Conservation (phyloP, 2,113 vertebrate genomes). For the Puffinus mauretanicus region DNA sequence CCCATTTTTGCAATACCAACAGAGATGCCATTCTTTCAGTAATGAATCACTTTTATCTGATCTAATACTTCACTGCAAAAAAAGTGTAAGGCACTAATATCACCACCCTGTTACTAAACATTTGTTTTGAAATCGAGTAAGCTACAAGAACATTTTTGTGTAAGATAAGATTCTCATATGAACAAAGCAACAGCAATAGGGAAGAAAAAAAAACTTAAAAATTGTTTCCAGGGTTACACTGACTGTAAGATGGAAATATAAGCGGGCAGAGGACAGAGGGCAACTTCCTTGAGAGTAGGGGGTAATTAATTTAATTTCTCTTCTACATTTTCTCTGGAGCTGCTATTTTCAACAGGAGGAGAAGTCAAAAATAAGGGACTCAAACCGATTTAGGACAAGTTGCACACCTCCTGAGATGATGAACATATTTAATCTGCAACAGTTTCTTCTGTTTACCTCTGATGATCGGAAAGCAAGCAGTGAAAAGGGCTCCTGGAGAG, state of each 20-base stretch:
- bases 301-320: not conserved
- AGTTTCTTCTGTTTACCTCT: not conserved
- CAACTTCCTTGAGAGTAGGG: not conserved
- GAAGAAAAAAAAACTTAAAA: not conserved
- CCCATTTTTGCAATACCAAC: not conserved
- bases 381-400: not conserved
- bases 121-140: not conserved
- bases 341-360: not conserved
- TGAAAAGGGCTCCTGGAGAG: not conserved
- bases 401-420: not conserved
- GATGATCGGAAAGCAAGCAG: not conserved
- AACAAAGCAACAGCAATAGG: not conserved
- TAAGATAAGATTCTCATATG: not conserved
- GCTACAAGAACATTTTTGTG: not conserved
- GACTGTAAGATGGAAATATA: not conserved
- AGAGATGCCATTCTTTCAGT: not conserved
- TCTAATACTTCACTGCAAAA: not conserved
- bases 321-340: not conserved
- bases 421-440: not conserved
- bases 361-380: not conserved
- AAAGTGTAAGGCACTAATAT: not conserved
- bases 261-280: not conserved
- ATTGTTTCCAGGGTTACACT: not conserved
- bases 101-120: not conserved
- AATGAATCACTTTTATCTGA: not conserved